Conservation (phyloP, 2,888 invertebrate genomes). For the Tetheella fluctuosa region DNA sequence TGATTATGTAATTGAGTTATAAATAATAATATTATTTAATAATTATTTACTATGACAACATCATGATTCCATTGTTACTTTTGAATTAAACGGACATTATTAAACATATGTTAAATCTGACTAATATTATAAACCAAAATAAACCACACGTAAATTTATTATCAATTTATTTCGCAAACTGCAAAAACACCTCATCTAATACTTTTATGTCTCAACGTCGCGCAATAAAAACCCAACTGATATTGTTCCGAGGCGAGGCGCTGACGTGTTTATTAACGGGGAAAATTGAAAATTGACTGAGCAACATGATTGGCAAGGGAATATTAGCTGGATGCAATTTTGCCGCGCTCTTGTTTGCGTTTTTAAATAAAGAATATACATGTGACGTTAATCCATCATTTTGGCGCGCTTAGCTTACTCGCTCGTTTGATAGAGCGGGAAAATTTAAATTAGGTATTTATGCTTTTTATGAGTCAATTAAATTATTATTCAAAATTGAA, state of each 20-base stretch:
- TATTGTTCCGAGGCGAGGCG: conserved; percentile 66
- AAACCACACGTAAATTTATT: neutral
- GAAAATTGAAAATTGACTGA: conserved; percentile 82
- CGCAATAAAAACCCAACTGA: conserved; percentile 58
- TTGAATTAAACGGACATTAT: too few species aligned
- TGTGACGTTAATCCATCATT: conserved; percentile 81
- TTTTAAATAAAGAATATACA: conserved; percentile 62
- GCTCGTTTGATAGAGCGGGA: neutral
- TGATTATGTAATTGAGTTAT: neutral
- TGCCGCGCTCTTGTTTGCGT: conserved; percentile 66
- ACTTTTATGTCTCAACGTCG: conserved; percentile 32
- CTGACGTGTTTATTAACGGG: conserved; percentile 80
- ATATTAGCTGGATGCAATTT: conserved; percentile 80
- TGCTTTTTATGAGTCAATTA: neutral
- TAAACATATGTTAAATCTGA: too few species aligned
- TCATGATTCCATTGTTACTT: too few species aligned
- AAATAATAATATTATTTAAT: neutral
- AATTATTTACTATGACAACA: too few species aligned
- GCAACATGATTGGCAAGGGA: conserved; percentile 80
- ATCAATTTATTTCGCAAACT: conserved; percentile 18
- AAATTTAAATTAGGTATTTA: neutral
- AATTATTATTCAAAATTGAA: neutral
- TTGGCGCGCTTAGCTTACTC: conserved; percentile 15
- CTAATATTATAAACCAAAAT: too few species aligned
- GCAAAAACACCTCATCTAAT: conserved; percentile 23